Evolutionary conservation across 2,888 invertebrate genomes (phyloP).

Genomic region (Phasia obesa): DNA sequence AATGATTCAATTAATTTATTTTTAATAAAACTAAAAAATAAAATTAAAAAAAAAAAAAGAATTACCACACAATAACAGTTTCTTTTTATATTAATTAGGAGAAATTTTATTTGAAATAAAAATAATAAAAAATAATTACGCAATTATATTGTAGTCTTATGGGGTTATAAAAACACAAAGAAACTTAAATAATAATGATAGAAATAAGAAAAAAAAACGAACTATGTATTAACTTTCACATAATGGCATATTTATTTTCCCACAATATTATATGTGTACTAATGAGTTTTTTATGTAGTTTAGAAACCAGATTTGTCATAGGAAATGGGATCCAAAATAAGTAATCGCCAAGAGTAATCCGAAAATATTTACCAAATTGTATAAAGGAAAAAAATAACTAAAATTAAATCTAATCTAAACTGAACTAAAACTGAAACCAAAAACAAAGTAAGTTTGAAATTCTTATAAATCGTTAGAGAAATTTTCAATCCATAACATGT

Average conservation of each 20-base stretch:
- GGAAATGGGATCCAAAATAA: too few species aligned
- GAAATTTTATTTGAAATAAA: conserved; percentile 16
- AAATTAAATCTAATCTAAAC: too few species aligned
- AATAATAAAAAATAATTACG: conserved; percentile 52
- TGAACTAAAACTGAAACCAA: too few species aligned
- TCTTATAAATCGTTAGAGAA: too few species aligned
- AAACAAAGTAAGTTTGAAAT: too few species aligned
- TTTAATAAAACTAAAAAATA: conserved; percentile 20
- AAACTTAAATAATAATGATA: conserved; percentile 3
- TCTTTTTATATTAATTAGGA: conserved; percentile 8
- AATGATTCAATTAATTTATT: neutral
- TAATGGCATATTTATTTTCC: neutral
- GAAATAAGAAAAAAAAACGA: conserved; percentile 1
- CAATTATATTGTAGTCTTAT: conserved; percentile 39
- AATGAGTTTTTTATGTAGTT: neutral
- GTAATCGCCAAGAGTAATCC: too few species aligned
- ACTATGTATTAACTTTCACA: conserved; percentile 52
- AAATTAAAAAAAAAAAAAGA: conserved; percentile 10
- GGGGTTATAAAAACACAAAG: neutral
- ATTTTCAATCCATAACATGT: too few species aligned
- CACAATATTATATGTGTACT: neutral
- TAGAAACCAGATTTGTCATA: too few species aligned
- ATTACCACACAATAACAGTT: conserved; percentile 17
- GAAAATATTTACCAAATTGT: too few species aligned
- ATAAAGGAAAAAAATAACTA: too few species aligned